A percentile compares a stretch with the other conserved stretches of the same genome.
These are phyloP conservation scores for Platyrinchus mystaceus DNA, from an alignment of 2,797 vertebrate species.

Conservation along the genomic window DNA sequence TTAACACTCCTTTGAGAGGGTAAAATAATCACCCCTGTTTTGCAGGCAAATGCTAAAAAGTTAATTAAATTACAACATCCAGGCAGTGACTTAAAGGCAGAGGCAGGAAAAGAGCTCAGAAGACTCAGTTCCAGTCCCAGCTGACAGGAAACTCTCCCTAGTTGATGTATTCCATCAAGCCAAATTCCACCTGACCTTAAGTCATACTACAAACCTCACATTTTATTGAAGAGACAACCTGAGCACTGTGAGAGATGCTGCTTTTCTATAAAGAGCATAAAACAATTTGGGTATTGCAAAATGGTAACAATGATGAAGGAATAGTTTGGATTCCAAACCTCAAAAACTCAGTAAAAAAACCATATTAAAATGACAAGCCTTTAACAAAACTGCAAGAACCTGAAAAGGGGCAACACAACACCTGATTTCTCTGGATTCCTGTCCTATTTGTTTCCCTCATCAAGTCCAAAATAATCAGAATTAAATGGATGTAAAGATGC, in stretches of 20 bases:
- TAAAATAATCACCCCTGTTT: conserved; percentile 35
- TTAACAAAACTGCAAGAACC: neutral
- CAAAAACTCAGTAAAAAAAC: neutral
- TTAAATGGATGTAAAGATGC: neutral
- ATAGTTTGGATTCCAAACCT: neutral
- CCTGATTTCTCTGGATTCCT: neutral
- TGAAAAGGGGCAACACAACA: neutral
- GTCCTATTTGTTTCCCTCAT: neutral
- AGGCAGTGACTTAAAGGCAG: conserved; percentile 6
- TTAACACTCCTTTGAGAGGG: neutral
- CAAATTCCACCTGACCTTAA: neutral
- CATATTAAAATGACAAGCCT: neutral
- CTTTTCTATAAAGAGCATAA: neutral
- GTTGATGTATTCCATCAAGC: accelerated
- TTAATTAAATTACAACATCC: conserved; percentile 15
- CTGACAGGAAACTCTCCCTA: neutral
- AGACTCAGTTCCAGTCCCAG: neutral
- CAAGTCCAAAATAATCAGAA: neutral
- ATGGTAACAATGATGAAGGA: neutral
- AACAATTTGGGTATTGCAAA: neutral
- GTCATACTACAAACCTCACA: neutral
- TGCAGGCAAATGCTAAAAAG: conserved; percentile 4
- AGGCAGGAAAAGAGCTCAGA: neutral
- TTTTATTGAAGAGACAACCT: neutral
- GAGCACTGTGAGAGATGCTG: neutral